Conservation (phyloP, 2,888 invertebrate species). For the Scaeva pyrastri region DNA sequence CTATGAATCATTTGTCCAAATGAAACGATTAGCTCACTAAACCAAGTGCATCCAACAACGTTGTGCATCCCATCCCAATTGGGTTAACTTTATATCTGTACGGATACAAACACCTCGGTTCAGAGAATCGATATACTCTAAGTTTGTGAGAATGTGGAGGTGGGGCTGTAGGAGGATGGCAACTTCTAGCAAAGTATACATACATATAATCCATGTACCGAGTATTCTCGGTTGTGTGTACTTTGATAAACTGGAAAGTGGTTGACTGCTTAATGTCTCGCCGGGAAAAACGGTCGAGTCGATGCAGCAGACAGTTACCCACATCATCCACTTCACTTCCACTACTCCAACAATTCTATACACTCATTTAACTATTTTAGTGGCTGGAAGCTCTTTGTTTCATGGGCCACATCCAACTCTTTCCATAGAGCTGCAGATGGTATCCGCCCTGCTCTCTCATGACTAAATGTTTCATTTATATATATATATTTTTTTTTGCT, state of each 20-base stretch:
- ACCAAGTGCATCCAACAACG: conserved; percentile 70
- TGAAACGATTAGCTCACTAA: conserved; percentile 74
- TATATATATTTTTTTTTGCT: conserved; percentile 31
- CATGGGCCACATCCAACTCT: conserved; percentile 53
- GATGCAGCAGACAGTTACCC: conserved; percentile 54
- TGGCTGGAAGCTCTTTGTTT: conserved; percentile 68
- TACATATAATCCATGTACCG: background rate
- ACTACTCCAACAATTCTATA: conserved; percentile 14
- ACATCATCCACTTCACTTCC: conserved; percentile 39
- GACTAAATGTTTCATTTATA: conserved; percentile 45
- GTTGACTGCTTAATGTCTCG: conserved; percentile 75
- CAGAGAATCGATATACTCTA: conserved; percentile 49
- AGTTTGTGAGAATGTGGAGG: background rate
- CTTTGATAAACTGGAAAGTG: conserved; percentile 69
- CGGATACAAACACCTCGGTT: conserved; percentile 45
- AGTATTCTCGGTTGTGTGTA: conserved; percentile 38
- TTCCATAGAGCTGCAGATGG: conserved; percentile 44
- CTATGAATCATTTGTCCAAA: conserved; percentile 74
- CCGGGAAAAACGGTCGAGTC: conserved; percentile 28
- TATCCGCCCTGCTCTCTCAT: conserved; percentile 21
- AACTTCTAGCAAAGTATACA: conserved; percentile 27
- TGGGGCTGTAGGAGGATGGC: conserved; percentile 20
- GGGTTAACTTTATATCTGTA: conserved; percentile 45
- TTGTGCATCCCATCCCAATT: conserved; percentile 63
- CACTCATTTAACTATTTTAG: conserved; percentile 49